phyloP scores from a whole-genome alignment of 2,888 invertebrate species.

The Diaphora mendica region DNA sequence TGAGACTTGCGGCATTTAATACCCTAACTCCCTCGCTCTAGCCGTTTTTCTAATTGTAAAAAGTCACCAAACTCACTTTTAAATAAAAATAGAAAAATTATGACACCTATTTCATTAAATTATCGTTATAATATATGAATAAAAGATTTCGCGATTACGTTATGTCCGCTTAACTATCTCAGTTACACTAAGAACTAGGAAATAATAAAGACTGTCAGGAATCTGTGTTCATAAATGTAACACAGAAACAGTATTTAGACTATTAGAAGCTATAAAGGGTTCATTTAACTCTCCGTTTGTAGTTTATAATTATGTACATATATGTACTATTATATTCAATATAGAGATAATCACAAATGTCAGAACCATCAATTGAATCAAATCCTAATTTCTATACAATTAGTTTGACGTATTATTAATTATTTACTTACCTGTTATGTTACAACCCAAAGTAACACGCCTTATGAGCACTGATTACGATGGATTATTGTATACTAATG shows the following conservation, averaged over 20 bases:
- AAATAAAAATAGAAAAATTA: too few species aligned
- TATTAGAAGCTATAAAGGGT: not conserved
- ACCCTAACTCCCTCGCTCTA: not conserved
- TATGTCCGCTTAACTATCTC: too few species aligned
- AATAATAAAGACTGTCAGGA: too few species aligned
- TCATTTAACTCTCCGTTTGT: not conserved
- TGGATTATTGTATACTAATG: not conserved
- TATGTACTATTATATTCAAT: not conserved
- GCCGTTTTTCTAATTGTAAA: not conserved
- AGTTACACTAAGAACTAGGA: too few species aligned
- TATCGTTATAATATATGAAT: too few species aligned
- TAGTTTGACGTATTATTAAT: constrained; percentile 36
- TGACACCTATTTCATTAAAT: too few species aligned
- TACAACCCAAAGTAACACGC: constrained; percentile 30
- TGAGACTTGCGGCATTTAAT: not conserved
- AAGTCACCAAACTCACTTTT: not conserved
- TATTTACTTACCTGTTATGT: constrained; percentile 32
- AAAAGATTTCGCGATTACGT: too few species aligned
- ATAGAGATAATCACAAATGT: constrained; percentile 5
- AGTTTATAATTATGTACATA: not conserved
- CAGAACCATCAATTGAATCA: constrained; percentile 33
- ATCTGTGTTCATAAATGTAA: too few species aligned
- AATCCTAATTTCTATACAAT: constrained; percentile 41
- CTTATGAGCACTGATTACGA: constrained; percentile 12
- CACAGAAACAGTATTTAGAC: too few species aligned